Conservation (phyloP, 2,797 vertebrate species). For the Podarcis lilfordi region DNA sequence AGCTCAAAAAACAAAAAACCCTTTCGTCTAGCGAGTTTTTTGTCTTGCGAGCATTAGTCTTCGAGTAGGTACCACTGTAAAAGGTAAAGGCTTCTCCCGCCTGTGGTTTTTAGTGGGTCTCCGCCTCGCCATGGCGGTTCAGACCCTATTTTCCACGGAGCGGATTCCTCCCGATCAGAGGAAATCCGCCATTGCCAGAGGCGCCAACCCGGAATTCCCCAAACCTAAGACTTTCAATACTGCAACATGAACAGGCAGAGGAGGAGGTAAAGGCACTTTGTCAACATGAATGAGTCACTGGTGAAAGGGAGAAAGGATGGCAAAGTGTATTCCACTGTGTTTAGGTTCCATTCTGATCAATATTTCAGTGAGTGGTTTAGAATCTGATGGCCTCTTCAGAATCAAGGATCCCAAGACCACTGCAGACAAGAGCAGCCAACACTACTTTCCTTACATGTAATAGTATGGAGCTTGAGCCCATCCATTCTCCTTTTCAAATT, state of each 20-base stretch:
- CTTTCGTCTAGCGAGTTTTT: no score
- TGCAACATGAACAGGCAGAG: neutral
- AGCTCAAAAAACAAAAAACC: no score
- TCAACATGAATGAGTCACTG: neutral
- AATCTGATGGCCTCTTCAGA: neutral
- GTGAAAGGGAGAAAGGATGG: neutral
- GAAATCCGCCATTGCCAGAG: no score
- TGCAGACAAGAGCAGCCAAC: neutral
- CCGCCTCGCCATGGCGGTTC: no score
- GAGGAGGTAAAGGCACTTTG: neutral
- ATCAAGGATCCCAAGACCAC: neutral
- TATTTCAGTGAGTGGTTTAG: neutral
- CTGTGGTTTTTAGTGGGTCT: no score
- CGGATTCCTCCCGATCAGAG: no score
- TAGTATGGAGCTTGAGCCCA: neutral
- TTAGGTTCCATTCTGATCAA: neutral
- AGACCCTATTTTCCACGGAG: no score
- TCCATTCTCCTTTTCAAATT: neutral
- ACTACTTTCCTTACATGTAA: neutral
- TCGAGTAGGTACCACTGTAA: no score
- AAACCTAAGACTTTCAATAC: neutral
- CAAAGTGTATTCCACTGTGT: neutral
- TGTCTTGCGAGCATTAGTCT: no score
- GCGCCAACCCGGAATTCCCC: no score
- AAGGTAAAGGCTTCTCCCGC: no score